A percentile compares a stretch with the other conserved stretches of the same genome.
phyloP scores from a whole-genome alignment of 2,888 invertebrate species.

The Apocheima hispidaria region DNA sequence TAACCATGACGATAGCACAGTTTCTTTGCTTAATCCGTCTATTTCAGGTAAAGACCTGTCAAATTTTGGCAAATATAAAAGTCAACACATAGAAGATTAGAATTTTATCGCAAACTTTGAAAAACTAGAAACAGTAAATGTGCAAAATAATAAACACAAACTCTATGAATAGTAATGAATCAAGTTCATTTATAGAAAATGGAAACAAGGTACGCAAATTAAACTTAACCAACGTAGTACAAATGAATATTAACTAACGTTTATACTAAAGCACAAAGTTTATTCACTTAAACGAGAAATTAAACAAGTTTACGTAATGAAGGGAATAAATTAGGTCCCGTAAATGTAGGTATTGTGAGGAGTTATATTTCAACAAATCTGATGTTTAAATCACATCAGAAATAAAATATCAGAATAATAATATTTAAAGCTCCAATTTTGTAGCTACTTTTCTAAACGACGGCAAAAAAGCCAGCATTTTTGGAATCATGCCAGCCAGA shows the following conservation, averaged over 20 bases:
- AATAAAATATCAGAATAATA: not conserved
- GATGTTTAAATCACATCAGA: not conserved
- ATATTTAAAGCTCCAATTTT: not conserved
- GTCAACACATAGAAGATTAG: not conserved
- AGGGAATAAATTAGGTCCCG: constrained; percentile 7
- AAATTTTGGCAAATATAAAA: constrained; percentile 31
- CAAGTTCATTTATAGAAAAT: constrained; percentile 5
- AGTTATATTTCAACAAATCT: no score
- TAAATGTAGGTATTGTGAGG: no score
- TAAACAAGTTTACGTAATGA: constrained; percentile 22
- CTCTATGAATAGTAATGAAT: constrained; percentile 12
- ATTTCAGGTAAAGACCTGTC: constrained; percentile 98
- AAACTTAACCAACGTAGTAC: not conserved
- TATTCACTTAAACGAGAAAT: constrained; percentile 27
- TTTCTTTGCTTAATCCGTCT: constrained; percentile 99
- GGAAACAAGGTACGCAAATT: constrained; percentile 13
- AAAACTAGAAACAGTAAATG: not conserved
- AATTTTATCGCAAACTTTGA: not conserved
- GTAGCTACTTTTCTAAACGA: not conserved
- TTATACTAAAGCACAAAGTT: constrained; percentile 15
- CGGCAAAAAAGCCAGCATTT: not conserved
- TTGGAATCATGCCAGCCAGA: constrained; percentile 9
- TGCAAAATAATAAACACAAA: not conserved
- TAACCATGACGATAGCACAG: constrained; percentile 99
- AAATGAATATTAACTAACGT: constrained; percentile 27